phyloP scores from a whole-genome alignment of 2,797 vertebrate species.

The Sorex maritimensis region DNA sequence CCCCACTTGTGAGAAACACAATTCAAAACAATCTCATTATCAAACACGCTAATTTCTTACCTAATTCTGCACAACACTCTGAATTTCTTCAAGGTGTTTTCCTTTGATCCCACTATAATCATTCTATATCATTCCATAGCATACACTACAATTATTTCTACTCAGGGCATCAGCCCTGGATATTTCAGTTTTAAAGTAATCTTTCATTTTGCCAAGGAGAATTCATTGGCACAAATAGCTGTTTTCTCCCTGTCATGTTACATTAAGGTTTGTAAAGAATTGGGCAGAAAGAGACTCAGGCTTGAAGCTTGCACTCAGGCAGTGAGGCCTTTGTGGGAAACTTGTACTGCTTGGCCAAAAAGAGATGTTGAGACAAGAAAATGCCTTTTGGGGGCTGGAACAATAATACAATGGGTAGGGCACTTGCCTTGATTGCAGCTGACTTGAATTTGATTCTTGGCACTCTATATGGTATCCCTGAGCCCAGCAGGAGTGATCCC shows the following conservation, averaged over 20 bases:
- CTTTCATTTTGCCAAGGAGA: constrained; percentile 59
- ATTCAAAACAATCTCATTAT: no score
- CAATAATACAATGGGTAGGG: no score
- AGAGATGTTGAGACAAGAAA: constrained; percentile 16
- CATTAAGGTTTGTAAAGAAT: constrained; percentile 32
- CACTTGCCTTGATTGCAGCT: no score
- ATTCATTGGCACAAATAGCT: constrained; percentile 43
- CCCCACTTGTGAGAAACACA: no score
- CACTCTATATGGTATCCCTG: no score
- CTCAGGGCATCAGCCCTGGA: constrained; percentile 50
- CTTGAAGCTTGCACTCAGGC: background rate
- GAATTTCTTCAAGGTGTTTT: no score
- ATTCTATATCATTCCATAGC: background rate
- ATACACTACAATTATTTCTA: constrained; percentile 67
- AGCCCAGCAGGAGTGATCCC: no score
- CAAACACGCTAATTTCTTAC: no score
- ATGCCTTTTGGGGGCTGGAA: no score
- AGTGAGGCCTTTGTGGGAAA: background rate
- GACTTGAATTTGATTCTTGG: no score
- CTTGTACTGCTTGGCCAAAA: background rate
- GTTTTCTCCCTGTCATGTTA: background rate
- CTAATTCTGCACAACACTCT: no score
- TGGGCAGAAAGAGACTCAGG: background rate
- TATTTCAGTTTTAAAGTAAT: constrained; percentile 64
- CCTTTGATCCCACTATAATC: background rate